Conservation (phyloP, 2,797 vertebrate genomes). For the Pygocentrus nattereri region DNA sequence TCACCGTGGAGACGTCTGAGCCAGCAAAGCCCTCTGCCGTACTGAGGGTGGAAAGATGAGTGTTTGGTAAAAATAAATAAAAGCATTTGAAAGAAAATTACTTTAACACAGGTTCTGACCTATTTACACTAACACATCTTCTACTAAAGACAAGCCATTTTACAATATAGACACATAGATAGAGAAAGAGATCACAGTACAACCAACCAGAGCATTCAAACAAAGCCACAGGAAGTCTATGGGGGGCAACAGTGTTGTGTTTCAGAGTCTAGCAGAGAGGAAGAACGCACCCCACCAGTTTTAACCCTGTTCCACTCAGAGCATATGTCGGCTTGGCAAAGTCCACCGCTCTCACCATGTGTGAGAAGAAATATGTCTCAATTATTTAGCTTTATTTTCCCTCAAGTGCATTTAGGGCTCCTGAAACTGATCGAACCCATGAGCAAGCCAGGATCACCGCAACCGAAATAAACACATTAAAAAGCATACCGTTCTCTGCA, state of each 20-base stretch:
- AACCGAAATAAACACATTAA: no score
- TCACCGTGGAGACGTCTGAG: conserved; percentile 87
- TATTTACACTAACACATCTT: not conserved
- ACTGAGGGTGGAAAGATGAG: conserved; percentile 71
- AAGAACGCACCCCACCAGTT: not conserved
- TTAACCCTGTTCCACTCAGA: not conserved
- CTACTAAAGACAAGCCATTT: not conserved
- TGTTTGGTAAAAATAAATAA: not conserved
- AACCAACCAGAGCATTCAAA: not conserved
- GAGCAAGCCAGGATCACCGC: no score
- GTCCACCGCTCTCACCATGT: not conserved
- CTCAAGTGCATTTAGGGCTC: not conserved
- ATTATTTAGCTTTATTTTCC: not conserved
- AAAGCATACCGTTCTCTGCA: no score
- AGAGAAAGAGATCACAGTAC: not conserved
- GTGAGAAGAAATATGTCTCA: not conserved
- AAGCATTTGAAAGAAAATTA: not conserved
- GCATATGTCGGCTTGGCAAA: not conserved
- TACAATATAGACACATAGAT: not conserved
- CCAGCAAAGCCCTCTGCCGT: conserved; percentile 95
- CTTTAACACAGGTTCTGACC: not conserved
- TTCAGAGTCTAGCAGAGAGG: not conserved
- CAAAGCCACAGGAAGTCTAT: not conserved
- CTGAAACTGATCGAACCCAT: no score
- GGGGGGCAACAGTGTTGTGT: not conserved